Evolutionary conservation across 2,797 vertebrate genomes (phyloP), one percentile per base, ranked within the genome.

Genomic region (Sardinella longiceps): DNA sequence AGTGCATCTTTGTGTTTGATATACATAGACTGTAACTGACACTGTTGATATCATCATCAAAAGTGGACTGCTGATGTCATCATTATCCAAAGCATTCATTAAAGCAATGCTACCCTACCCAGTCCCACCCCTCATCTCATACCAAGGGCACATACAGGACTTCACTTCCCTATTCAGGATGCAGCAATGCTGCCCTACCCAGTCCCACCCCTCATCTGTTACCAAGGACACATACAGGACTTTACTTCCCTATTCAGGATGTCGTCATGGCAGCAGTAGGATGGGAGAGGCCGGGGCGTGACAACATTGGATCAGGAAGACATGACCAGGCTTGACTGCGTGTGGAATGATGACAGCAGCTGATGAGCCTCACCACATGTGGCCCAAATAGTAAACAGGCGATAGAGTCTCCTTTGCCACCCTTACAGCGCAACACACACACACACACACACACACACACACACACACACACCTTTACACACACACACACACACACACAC

Each of bases 321-420:
- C 58, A 63, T 63, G 58, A 25, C 58, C 58, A 63, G 58, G 25
- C 58, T 25, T 28, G 58, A 63, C 58, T 63, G n/a, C 1, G 58
- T 23, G 56, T 25, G 83, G 63, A 81, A 88, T 12, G 37, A 60
- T 48, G 28, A 80, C 87, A 87, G 86, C 81, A 82, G 85, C 80
- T 86, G 83, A 83, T 82, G 80, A 86, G 83, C 15, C 30, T n/a
- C 4, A 81, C 46, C 82, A 85, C 63, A 80, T 84, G 81, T 12
- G 18, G 43, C 74, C 85, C 82, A 48, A 46, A 83, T 74, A 53
- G 66, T 74, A 85, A 83, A 85, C 70, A 33, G 70, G 58, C 58
- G 10, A 60, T 23, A 60, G n/a, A 23, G 3, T 20, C 23, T 20
- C 23, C n/a, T 9, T 6, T 7, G 23, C 56, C 56, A 6, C 56